phyloP scores from a whole-genome alignment of 2,888 invertebrate genomes.

The Noctua janthe region DNA sequence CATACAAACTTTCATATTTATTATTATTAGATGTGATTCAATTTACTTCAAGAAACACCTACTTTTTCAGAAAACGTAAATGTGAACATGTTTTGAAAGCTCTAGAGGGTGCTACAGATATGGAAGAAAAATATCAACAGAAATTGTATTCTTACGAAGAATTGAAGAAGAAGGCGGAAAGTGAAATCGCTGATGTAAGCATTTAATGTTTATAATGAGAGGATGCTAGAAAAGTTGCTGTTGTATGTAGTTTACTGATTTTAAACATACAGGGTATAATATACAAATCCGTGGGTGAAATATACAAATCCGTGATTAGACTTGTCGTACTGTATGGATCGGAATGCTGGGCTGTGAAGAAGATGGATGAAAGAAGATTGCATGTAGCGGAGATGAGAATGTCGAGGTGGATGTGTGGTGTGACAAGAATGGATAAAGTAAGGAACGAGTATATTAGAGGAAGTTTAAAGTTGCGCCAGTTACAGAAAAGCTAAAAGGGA shows the following conservation, averaged over 20 bases:
- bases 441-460: too few species aligned
- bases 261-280: not conserved
- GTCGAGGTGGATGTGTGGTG: too few species aligned
- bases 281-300: too few species aligned
- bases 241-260: not conserved
- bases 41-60: not conserved
- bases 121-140: constrained; percentile 86
- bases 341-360: too few species aligned
- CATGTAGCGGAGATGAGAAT: too few species aligned
- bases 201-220: not conserved
- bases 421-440: too few species aligned
- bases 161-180: constrained; percentile 81
- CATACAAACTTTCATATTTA: not conserved
- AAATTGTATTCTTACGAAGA: constrained; percentile 82
- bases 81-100: constrained; percentile 86
- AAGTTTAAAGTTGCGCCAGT: too few species aligned
- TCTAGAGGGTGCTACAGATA: constrained; percentile 79
- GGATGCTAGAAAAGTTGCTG: not conserved
- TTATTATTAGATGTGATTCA: not conserved
- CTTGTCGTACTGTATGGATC: too few species aligned
- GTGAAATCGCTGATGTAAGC: constrained; percentile 82
- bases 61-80: constrained; percentile 82
- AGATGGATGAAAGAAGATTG: too few species aligned
- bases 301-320: too few species aligned
- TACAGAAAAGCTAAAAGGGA: too few species aligned